These are phyloP conservation scores for Acanthosepion pharaonis DNA, from an alignment of 2,888 invertebrate species.

Conservation along the genomic window DNA sequence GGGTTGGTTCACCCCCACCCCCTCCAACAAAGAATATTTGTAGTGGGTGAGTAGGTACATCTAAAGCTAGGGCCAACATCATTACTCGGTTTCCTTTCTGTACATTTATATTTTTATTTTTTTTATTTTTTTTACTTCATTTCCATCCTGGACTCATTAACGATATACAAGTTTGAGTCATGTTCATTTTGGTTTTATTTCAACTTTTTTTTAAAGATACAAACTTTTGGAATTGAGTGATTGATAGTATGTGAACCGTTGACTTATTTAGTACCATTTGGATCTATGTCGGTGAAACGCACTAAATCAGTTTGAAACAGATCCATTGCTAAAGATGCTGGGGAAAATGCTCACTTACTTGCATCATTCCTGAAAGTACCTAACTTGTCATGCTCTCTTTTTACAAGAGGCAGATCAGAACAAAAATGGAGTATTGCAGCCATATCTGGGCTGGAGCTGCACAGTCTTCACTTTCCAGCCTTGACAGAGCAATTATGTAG, in stretches of 20 bases:
- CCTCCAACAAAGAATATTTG: not conserved
- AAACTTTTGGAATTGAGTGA: not conserved
- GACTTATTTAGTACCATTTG: too few species aligned
- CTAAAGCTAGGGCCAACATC: not conserved
- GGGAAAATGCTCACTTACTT: too few species aligned
- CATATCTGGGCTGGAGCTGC: too few species aligned
- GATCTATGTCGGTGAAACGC: too few species aligned
- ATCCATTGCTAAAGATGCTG: too few species aligned
- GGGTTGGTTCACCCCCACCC: not conserved
- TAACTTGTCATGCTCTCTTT: too few species aligned
- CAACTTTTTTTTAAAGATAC: not conserved
- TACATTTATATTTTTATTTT: not conserved
- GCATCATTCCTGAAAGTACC: too few species aligned
- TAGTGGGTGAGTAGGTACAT: conserved; percentile 8
- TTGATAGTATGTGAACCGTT: not conserved
- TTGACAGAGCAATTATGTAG: too few species aligned
- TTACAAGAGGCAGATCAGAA: too few species aligned
- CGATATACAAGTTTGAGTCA: not conserved
- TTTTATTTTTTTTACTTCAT: not conserved
- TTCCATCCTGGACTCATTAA: not conserved
- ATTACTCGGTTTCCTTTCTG: not conserved
- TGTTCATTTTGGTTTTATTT: not conserved
- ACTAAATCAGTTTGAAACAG: too few species aligned
- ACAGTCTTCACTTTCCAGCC: too few species aligned
- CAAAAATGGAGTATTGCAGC: too few species aligned